A percentile compares a stretch with the other conserved stretches of the same genome.
Evolutionary conservation across 2,888 invertebrate species (phyloP).

Genomic region (Volucella zonaria): DNA sequence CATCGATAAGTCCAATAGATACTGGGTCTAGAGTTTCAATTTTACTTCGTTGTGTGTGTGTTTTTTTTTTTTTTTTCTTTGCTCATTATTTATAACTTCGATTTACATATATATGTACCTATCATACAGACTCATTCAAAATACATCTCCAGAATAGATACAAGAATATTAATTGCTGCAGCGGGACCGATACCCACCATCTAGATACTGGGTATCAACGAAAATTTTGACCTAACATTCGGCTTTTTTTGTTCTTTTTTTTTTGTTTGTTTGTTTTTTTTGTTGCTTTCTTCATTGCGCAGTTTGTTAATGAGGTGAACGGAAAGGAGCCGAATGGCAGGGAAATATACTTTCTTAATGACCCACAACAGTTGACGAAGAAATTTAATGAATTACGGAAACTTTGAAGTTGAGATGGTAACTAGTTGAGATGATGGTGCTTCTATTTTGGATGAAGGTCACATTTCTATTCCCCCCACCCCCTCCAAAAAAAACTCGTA

Average conservation of each 20-base stretch:
- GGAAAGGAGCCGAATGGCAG: background rate
- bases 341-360: conserved; percentile 20
- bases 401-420: conserved; percentile 11
- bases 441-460: too few species aligned
- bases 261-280: too few species aligned
- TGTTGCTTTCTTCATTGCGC: background rate
- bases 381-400: conserved; percentile 17
- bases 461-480: too few species aligned
- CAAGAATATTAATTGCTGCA: too few species aligned
- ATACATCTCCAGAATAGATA: too few species aligned
- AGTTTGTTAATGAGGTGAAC: conserved; percentile 7
- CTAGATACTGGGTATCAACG: conserved; percentile 18
- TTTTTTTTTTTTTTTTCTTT: conserved; percentile 16
- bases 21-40: too few species aligned
- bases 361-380: background rate
- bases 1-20: conserved; percentile 4
- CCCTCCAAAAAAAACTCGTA: too few species aligned
- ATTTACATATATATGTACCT: conserved; percentile 5
- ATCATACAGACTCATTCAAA: background rate
- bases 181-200: too few species aligned
- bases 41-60: background rate
- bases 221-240: conserved; percentile 15
- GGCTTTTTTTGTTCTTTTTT: background rate
- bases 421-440: too few species aligned
- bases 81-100: too few species aligned